phyloP scores from a whole-genome alignment of 2,888 invertebrate species.

The Mermis nigrescens region DNA sequence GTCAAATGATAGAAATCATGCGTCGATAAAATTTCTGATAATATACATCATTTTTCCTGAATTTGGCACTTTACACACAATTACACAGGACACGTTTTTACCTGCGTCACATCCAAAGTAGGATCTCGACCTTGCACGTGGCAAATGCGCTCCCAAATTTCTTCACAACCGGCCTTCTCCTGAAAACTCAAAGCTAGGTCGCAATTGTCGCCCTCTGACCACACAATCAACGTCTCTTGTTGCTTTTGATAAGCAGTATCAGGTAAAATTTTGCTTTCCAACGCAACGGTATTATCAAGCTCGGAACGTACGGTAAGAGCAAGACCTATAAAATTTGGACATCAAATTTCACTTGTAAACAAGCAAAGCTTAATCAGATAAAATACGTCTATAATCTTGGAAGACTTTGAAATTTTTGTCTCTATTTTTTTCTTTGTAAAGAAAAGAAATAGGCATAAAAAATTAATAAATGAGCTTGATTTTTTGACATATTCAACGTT shows the following conservation, averaged over 20 bases:
- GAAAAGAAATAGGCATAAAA: too few relatives aligned
- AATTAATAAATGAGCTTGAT: too few relatives aligned
- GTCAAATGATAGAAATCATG: too few relatives aligned
- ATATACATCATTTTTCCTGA: too few relatives aligned
- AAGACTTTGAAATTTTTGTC: too few relatives aligned
- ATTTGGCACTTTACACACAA: too few relatives aligned
- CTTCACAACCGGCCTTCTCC: conserved; percentile 98
- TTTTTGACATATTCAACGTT: too few relatives aligned
- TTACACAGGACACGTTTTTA: too few relatives aligned
- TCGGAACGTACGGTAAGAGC: conserved; percentile 2
- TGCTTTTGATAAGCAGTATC: conserved; percentile 99
- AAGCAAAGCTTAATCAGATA: conserved; percentile 6
- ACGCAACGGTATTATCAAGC: conserved; percentile 49
- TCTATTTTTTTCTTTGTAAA: too few relatives aligned
- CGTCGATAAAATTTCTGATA: too few relatives aligned
- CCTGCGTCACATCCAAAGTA: conserved; percentile 66
- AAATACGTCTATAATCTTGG: too few relatives aligned
- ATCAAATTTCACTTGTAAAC: conserved; percentile 5
- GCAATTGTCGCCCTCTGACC: conserved; percentile 98
- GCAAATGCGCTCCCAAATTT: conserved; percentile 99
- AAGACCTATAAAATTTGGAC: conserved; percentile 20
- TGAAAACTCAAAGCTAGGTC: conserved; percentile 98
- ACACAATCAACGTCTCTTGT: conserved; percentile 96
- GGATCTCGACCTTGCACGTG: conserved; percentile 98
- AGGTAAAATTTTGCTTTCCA: conserved; percentile 92